Evolutionary conservation across 2,888 invertebrate genomes (phyloP), one percentile per base, ranked within the genome.

Genomic region (Acrobasis repandana): DNA sequence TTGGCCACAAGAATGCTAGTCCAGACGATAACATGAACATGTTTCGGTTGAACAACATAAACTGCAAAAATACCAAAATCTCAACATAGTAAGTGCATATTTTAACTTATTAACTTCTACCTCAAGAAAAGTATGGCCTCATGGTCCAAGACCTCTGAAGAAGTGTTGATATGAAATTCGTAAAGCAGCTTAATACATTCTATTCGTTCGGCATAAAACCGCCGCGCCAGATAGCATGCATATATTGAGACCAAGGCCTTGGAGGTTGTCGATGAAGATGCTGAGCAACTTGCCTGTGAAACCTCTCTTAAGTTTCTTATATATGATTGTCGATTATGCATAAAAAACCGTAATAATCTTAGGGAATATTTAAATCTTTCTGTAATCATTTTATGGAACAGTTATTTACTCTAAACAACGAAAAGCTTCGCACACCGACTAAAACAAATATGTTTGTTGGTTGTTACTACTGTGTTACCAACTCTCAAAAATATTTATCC

Each of bases 1-100:
- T 56, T 34, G 90, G 83, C 91, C 92, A 91, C 57, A 86, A 64
- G 65, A 89, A 86, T 57, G 82, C 77, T 33, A 86, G 65, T 49
- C 77, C 77, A 38, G 77, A 64, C 62, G 71, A 68, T 56, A 73
- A 28, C 9, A 68, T 20, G 38, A 72, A 61, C 16, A 64, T 38
- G 33, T 61, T 66, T 43, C 60, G 54, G 5, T 60, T 60, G 36
- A 64, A 52, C 33, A 34, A 15, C 1, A 54, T 43, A 50, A 56
- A 43, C 75, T 76, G 72, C 43, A 68, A 72, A 60, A 51, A 28
- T 28, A 28, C 28, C 58, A 38, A 16, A 62, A 57, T 50, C 15
- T 11, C n/a, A 49, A 36, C 6, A 20, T 34, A 43, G 14, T 43
- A 8, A 3, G 4, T 3, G 20, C 20, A 20, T 20, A 20, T 20